A percentile compares a stretch with the other conserved stretches of the same genome.
Conservation (phyloP, 1,140 invertebrate species). For the Himalopsyche phryganea region DNA sequence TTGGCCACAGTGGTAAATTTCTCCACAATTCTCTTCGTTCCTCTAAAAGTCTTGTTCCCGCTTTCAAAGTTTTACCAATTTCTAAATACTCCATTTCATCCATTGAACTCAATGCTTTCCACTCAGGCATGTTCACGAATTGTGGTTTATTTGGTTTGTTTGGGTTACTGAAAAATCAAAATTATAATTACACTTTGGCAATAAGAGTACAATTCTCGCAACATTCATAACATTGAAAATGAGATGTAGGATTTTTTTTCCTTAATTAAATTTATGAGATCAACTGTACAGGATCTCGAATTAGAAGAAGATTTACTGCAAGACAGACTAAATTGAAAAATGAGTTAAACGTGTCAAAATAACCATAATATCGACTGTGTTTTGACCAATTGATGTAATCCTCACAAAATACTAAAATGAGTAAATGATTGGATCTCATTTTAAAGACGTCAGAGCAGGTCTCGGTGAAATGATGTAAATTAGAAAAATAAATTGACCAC, state of each 20-base stretch:
- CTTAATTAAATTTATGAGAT: neutral
- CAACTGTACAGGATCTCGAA: neutral
- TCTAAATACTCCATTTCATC: conserved; percentile 20
- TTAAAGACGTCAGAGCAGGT: no score
- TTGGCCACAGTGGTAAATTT: conserved; percentile 21
- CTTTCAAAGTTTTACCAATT: conserved; percentile 12
- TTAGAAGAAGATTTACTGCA: neutral
- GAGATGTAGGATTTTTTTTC: neutral
- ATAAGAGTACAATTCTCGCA: neutral
- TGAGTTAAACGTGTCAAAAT: neutral
- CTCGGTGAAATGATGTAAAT: no score
- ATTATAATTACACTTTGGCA: neutral
- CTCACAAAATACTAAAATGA: no score
- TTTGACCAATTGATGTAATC: no score
- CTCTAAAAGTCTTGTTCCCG: conserved; percentile 7
- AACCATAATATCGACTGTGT: no score
- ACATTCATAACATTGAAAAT: neutral
- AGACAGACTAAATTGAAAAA: neutral
- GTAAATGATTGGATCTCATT: no score
- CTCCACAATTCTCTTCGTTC: conserved; percentile 23
- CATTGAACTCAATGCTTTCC: conserved; percentile 12
- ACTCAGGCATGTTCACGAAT: conserved; percentile 2
- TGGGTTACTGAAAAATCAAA: conserved; percentile 11
- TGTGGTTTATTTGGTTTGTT: conserved; percentile 3
- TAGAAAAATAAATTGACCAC: no score